phyloP scores from a whole-genome alignment of 2,888 invertebrate genomes.

The Stenotaenia linearis region DNA sequence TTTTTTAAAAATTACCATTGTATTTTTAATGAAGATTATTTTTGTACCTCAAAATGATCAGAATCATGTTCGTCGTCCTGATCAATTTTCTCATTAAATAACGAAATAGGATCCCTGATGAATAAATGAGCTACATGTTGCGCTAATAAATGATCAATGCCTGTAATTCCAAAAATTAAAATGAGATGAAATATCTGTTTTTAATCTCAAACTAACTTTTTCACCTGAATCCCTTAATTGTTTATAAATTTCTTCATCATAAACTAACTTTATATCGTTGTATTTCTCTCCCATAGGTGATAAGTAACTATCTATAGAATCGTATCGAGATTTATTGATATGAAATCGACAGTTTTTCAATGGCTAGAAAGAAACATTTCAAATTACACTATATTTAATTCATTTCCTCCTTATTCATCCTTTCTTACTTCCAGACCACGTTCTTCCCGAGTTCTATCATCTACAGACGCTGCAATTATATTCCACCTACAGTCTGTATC shows the following conservation, averaged over 20 bases:
- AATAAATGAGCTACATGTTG: conserved; percentile 97
- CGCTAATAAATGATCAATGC: conserved; percentile 87
- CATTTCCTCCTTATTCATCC: background rate
- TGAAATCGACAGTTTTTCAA: conserved; percentile 68
- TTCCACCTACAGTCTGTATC: conserved; percentile 98
- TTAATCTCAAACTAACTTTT: conserved; percentile 15
- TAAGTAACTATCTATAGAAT: conserved; percentile 94
- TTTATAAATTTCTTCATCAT: conserved; percentile 75
- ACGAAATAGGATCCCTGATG: conserved; percentile 90
- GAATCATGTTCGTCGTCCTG: conserved; percentile 90
- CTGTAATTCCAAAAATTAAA: conserved; percentile 40
- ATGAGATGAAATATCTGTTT: background rate
- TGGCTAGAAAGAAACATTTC: conserved; percentile 45
- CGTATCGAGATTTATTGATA: conserved; percentile 89
- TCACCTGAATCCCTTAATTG: conserved; percentile 69
- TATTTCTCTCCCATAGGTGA: conserved; percentile 81
- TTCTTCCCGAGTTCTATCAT: conserved; percentile 89
- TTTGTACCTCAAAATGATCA: conserved; percentile 90
- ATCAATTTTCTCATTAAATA: conserved; percentile 90
- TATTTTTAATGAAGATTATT: no score
- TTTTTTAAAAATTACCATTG: no score
- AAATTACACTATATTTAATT: background rate
- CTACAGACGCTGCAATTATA: conserved; percentile 91
- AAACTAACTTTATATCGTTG: conserved; percentile 87
- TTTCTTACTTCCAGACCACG: conserved; percentile 60